Percentiles rank a stretch among this genome's conserved stretches.
Evolutionary conservation across 2,797 vertebrate genomes (phyloP).

Genomic region (Sylvia borin): DNA sequence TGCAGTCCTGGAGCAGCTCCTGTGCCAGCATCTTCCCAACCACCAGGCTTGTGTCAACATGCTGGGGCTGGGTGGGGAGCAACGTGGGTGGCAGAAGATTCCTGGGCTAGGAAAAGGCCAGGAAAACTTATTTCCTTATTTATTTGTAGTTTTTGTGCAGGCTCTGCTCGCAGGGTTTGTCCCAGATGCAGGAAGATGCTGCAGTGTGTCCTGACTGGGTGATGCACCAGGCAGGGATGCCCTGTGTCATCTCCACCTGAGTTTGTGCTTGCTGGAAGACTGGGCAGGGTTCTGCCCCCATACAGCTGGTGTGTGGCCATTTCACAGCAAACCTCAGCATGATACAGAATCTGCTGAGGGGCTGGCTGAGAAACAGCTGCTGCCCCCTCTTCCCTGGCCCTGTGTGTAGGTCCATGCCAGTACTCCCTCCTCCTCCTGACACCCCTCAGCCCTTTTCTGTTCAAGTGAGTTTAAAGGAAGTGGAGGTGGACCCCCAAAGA

Average conservation of each 20-base stretch:
- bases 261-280: background rate
- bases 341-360: background rate
- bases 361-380: background rate
- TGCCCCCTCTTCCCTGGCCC: rapidly evolving
- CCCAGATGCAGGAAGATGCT: background rate
- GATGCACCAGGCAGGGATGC: background rate
- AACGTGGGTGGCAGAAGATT: background rate
- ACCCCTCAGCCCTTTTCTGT: background rate
- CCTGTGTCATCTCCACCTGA: background rate
- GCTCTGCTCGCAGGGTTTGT: rapidly evolving
- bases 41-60: rapidly evolving
- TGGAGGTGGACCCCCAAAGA: background rate
- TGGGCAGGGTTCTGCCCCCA: background rate
- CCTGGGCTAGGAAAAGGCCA: background rate
- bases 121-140: background rate
- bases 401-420: rapidly evolving
- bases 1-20: background rate
- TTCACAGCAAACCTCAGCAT: background rate
- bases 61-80: background rate
- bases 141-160: background rate
- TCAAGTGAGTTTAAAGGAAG: background rate
- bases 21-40: rapidly evolving
- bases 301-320: background rate
- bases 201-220: background rate
- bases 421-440: background rate